Conservation (phyloP, 2,113 vertebrate genomes). For the Eublepharis macularius region DNA sequence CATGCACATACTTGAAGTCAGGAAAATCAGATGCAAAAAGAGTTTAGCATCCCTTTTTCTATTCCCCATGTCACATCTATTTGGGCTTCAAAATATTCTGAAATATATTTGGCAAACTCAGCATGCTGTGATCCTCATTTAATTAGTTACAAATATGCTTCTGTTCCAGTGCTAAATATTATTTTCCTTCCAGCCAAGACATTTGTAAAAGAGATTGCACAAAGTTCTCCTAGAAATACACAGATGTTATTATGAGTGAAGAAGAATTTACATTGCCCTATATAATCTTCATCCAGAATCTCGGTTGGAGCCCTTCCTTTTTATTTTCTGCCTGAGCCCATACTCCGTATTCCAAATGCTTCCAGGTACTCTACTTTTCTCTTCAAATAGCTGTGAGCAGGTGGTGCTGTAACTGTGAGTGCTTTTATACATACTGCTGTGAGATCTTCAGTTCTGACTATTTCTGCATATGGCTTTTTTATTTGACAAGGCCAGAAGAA, state of each 20-base stretch:
- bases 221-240: not conserved
- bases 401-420: not conserved
- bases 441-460: slow-evolving; percentile 1
- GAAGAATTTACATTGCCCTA: not conserved
- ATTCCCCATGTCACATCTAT: too few relatives aligned
- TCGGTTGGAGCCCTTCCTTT: not conserved
- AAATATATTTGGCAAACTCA: not conserved
- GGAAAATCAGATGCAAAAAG: too few relatives aligned
- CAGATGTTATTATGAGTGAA: not conserved
- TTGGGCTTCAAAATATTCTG: not conserved
- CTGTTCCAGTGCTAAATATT: not conserved
- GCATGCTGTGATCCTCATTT: not conserved
- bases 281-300: not conserved
- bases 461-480: slow-evolving; percentile 3
- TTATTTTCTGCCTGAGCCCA: not conserved
- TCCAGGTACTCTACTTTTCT: not conserved
- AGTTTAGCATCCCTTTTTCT: too few relatives aligned
- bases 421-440: slow-evolving; percentile 8
- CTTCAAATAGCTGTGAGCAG: not conserved
- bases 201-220: not conserved
- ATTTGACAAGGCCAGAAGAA: slow-evolving; percentile 6
- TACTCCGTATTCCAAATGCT: not conserved
- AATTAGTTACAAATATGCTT: not conserved
- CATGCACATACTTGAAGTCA: too few relatives aligned
- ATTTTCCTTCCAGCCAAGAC: not conserved